Percentiles rank a stretch among this genome's conserved stretches.
Evolutionary conservation across 2,113 vertebrate species (phyloP).

Genomic region (Bagarius yarrelli): DNA sequence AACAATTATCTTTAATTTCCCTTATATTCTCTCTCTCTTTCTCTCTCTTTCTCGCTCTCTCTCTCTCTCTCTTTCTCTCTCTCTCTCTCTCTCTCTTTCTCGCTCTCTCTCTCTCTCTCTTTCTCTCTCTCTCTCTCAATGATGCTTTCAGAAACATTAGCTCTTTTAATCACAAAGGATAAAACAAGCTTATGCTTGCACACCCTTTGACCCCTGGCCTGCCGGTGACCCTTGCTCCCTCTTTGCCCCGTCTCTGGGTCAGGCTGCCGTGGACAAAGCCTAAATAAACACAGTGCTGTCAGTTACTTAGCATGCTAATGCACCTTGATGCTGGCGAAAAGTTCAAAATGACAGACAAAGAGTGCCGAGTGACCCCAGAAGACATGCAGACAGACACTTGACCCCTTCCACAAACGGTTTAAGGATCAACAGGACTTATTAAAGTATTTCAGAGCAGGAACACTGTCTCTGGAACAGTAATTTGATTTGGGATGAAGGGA

Average conservation of each 20-base stretch:
- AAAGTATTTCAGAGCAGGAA: constrained; percentile 20
- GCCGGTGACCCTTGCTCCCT: constrained; percentile 27
- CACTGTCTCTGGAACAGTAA: constrained; percentile 21
- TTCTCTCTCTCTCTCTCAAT: constrained; percentile 14
- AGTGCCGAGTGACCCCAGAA: constrained; percentile 6
- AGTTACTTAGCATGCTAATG: constrained; percentile 51
- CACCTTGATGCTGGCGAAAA: constrained; percentile 19
- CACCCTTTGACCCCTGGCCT: constrained; percentile 43
- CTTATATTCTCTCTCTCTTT: constrained; percentile 31
- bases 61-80: too few relatives aligned
- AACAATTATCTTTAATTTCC: constrained; percentile 24
- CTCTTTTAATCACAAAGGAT: constrained; percentile 48
- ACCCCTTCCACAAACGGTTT: constrained; percentile 23
- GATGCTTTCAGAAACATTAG: constrained; percentile 46
- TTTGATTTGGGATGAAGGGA: constrained; percentile 42
- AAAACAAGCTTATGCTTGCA: constrained; percentile 39
- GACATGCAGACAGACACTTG: constrained; percentile 25
- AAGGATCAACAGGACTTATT: constrained; percentile 26
- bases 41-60: neutral
- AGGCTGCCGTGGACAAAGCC: constrained; percentile 49
- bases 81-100: neutral
- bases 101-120: neutral
- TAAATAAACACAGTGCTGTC: constrained; percentile 47
- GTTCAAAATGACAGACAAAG: constrained; percentile 14
- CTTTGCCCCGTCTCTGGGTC: constrained; percentile 46